Evolutionary conservation across 2,888 invertebrate genomes (phyloP).

Genomic region (Conops quadrifasciatus): DNA sequence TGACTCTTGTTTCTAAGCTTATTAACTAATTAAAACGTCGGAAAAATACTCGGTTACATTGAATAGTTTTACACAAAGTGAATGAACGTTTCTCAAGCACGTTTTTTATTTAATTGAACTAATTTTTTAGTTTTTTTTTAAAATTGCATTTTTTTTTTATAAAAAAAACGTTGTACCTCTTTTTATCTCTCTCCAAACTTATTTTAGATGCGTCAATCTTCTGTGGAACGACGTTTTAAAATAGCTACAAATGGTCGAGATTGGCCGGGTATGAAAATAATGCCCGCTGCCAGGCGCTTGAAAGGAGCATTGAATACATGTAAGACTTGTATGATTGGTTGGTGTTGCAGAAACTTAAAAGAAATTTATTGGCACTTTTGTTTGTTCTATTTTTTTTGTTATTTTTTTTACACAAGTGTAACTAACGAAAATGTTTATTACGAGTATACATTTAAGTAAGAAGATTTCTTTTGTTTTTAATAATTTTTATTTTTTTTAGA

Average conservation of each 20-base stretch:
- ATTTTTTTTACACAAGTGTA: neutral
- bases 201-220: slow-evolving; percentile 32
- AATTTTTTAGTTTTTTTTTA: neutral
- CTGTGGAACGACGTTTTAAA: slow-evolving; percentile 26
- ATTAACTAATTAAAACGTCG: neutral
- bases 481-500: too few species aligned
- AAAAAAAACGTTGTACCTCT: neutral
- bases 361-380: neutral
- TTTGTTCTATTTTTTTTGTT: neutral
- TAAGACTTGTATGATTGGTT: slow-evolving; percentile 9
- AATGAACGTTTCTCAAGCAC: slow-evolving; percentile 1
- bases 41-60: too few species aligned
- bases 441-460: too few species aligned
- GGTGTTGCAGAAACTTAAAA: neutral
- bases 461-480: too few species aligned
- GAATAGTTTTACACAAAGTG: neutral
- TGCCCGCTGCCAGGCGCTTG: slow-evolving; percentile 9
- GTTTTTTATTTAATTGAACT: too few species aligned
- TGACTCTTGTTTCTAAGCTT: neutral
- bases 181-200: neutral
- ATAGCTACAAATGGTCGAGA: slow-evolving; percentile 24
- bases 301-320: slow-evolving; percentile 33
- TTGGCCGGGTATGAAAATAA: slow-evolving; percentile 20
- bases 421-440: neutral
- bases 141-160: neutral